A percentile compares a stretch with the other conserved stretches of the same genome.
These are phyloP conservation scores for Erpetoichthys calabaricus DNA, from an alignment of 2,797 vertebrate species.

Conservation along the genomic window DNA sequence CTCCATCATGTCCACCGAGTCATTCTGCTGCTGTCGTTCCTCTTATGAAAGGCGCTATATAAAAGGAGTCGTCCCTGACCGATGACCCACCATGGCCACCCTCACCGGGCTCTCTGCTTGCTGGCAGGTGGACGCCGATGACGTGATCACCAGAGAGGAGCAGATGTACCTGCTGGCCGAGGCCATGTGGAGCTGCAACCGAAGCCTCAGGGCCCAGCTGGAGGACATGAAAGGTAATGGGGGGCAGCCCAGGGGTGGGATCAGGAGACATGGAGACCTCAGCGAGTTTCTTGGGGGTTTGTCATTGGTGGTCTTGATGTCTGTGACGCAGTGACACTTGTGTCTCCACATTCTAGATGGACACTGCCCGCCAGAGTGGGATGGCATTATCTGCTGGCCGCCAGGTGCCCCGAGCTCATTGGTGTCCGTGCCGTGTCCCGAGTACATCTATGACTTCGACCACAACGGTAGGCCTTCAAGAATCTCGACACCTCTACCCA, in stretches of 20 bases:
- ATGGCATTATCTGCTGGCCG: constrained; percentile 81
- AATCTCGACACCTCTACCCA: neutral
- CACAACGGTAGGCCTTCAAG: constrained; percentile 50
- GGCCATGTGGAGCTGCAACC: constrained; percentile 62
- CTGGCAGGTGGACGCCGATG: constrained; percentile 69
- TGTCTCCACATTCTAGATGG: constrained; percentile 34
- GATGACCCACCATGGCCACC: no score
- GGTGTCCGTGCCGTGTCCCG: constrained; percentile 60
- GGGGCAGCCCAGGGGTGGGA: neutral
- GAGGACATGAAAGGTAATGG: constrained; percentile 44
- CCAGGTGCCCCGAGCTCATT: constrained; percentile 48
- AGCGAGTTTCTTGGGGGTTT: no score
- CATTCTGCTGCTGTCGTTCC: no score
- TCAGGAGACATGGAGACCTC: no score
- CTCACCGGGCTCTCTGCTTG: neutral
- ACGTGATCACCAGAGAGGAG: constrained; percentile 74
- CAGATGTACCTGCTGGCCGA: constrained; percentile 74
- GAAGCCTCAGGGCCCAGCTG: constrained; percentile 45
- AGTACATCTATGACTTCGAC: constrained; percentile 86
- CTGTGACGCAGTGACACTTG: no score
- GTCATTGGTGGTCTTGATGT: no score
- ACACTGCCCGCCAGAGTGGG: constrained; percentile 70
- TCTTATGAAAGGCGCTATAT: no score
- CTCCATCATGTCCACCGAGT: no score
- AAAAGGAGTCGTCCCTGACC: no score